phyloP scores from a whole-genome alignment of 64 coral and sea anemone species.

The Anthopleura sola region DNA sequence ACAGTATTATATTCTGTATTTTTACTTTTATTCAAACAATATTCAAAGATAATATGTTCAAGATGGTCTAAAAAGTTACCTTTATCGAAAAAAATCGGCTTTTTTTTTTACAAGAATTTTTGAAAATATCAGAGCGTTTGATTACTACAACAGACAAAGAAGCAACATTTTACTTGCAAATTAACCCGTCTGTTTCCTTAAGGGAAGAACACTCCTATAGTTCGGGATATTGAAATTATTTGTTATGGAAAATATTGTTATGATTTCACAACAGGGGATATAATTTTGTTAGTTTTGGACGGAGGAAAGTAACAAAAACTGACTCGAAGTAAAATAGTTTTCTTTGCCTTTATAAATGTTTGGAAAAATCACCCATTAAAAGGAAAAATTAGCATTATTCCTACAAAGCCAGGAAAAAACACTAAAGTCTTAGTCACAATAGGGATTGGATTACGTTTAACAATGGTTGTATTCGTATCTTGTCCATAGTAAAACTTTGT shows the following conservation, averaged over 20 bases:
- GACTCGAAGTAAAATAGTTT: background rate
- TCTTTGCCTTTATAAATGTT: background rate
- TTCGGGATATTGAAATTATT: background rate
- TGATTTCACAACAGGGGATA: background rate
- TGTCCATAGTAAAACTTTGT: background rate
- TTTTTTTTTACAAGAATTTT: background rate
- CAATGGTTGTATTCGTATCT: background rate
- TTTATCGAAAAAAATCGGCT: background rate
- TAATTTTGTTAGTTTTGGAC: background rate
- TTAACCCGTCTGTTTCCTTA: background rate
- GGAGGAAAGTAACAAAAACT: background rate
- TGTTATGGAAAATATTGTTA: background rate
- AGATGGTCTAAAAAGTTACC: background rate
- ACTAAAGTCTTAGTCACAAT: conserved; percentile 7
- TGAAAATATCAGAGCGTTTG: background rate
- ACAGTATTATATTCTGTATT: background rate
- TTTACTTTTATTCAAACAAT: background rate
- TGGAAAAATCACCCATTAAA: background rate
- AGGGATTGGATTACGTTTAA: background rate
- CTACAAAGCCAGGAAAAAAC: background rate
- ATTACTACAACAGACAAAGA: background rate
- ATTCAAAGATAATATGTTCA: background rate
- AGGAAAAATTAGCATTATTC: background rate
- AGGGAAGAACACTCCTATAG: background rate
- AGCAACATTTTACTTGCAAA: background rate